phyloP scores from a whole-genome alignment of 2,797 vertebrate species.

The Neostethus bicornis region DNA sequence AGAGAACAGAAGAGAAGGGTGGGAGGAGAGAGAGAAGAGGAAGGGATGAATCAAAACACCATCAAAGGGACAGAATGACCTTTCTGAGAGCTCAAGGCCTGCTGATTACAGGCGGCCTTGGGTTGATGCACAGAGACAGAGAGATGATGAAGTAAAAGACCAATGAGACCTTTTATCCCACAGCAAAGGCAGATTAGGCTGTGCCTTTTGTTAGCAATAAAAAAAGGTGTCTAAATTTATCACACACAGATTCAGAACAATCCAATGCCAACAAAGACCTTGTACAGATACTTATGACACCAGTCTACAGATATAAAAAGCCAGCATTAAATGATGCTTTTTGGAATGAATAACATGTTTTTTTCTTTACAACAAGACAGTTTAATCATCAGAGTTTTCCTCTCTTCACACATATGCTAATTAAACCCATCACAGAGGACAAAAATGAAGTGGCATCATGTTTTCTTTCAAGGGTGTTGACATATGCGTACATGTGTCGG shows the following conservation, averaged over 20 bases:
- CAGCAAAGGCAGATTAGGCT: conserved; percentile 43
- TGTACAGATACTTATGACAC: neutral
- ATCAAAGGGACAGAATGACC: conserved; percentile 80
- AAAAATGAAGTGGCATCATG: neutral
- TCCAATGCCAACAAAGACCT: neutral
- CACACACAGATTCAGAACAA: conserved; percentile 23
- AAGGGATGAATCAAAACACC: conserved; percentile 80
- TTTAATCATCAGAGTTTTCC: neutral
- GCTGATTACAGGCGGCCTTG: conserved; percentile 76
- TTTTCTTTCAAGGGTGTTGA: neutral
- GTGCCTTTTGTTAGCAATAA: conserved; percentile 35
- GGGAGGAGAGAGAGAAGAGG: conserved; percentile 61
- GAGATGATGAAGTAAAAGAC: conserved; percentile 57
- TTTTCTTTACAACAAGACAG: too few species aligned
- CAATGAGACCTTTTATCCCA: conserved; percentile 60
- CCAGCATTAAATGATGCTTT: neutral
- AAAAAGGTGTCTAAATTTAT: conserved; percentile 35
- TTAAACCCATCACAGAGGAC: neutral
- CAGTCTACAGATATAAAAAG: neutral
- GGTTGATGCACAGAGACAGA: conserved; percentile 47
- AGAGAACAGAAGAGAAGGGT: conserved; percentile 35
- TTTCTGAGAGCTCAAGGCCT: conserved; percentile 79
- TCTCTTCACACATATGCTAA: neutral
- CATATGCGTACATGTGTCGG: neutral
- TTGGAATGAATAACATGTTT: neutral